Conservation (phyloP, 2,797 vertebrate species). For the Steatocranus sp. region DNA sequence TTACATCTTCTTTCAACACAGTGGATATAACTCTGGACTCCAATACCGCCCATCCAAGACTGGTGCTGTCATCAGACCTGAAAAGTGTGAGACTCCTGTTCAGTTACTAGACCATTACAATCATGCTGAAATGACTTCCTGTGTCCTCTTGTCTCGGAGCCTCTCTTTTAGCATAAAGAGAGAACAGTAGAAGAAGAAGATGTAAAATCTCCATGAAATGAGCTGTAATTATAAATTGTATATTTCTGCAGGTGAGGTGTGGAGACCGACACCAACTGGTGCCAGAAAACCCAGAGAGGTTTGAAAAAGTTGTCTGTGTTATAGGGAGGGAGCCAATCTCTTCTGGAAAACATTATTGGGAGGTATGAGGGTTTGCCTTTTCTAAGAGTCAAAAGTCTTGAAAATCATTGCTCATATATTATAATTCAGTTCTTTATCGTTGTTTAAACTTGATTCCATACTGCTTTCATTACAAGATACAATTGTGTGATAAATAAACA, state of each 20-base stretch:
- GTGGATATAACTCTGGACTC: conserved; percentile 78
- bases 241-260: conserved; percentile 56
- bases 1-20: conserved; percentile 8
- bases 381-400: background rate
- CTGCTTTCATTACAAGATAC: background rate
- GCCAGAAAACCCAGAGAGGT: conserved; percentile 67
- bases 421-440: background rate
- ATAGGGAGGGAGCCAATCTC: conserved; percentile 71
- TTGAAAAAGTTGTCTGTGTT: conserved; percentile 76
- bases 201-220: background rate
- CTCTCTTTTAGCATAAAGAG: background rate
- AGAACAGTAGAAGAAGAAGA: background rate
- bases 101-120: background rate
- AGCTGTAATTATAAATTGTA: background rate
- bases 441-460: background rate
- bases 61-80: conserved; percentile 73
- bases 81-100: conserved; percentile 63
- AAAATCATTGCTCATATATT: background rate
- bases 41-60: conserved; percentile 75
- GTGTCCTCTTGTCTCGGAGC: background rate
- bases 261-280: conserved; percentile 54
- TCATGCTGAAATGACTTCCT: background rate
- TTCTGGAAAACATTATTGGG: conserved; percentile 79
- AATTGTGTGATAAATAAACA: background rate
- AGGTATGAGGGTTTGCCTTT: conserved; percentile 35